A percentile compares a stretch with the other conserved stretches of the same genome.
These are phyloP conservation scores for Dendrocopos noguchii DNA, from an alignment of 2,113 vertebrate species.

Conservation along the genomic window DNA sequence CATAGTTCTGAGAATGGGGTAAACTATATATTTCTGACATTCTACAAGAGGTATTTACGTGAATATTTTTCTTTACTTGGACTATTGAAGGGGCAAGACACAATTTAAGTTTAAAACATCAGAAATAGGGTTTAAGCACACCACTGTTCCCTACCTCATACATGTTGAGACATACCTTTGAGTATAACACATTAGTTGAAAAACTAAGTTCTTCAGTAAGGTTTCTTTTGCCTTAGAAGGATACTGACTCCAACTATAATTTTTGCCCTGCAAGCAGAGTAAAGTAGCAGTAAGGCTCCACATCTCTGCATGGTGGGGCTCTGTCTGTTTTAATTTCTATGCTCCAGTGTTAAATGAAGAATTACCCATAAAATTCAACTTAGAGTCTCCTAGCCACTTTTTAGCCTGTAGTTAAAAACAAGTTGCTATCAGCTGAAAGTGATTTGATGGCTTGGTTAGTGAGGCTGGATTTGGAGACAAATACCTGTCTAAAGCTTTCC, in stretches of 20 bases:
- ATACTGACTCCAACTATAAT: not conserved
- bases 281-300: not conserved
- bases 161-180: not conserved
- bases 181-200: not conserved
- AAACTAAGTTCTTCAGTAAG: not conserved
- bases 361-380: not conserved
- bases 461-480: not conserved
- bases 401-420: not conserved
- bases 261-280: not conserved
- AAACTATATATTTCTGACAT: not conserved
- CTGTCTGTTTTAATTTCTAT: not conserved
- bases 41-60: not conserved
- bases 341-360: not conserved
- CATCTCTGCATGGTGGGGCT: fast-evolving
- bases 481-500: not conserved
- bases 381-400: not conserved
- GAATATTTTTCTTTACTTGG: not conserved
- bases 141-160: not conserved
- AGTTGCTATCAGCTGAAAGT: not conserved
- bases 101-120: not conserved
- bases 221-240: not conserved
- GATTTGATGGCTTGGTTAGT: not conserved
- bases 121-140: not conserved
- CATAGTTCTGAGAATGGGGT: not conserved
- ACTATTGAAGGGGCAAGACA: not conserved